phyloP scores from a whole-genome alignment of 2,888 invertebrate species.

The Agrotis segetum region DNA sequence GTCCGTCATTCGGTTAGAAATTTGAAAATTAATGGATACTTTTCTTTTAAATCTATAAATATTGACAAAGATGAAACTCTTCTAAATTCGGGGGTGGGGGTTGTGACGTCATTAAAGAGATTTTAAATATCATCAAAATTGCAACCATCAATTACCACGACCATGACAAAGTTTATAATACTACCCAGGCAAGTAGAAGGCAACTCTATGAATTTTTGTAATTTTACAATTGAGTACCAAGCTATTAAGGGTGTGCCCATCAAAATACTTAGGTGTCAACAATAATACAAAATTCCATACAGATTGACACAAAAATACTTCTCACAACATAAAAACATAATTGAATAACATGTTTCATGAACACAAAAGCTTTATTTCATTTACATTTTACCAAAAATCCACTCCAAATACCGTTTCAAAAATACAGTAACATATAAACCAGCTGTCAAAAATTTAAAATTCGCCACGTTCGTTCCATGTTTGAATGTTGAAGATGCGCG shows the following conservation, averaged over 20 bases:
- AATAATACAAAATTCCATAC: not conserved
- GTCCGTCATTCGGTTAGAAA: too few species aligned
- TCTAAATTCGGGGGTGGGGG: too few species aligned
- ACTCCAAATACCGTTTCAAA: slow-evolving; percentile 32
- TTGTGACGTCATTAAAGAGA: too few species aligned
- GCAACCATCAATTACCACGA: not conserved
- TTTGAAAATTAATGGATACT: too few species aligned
- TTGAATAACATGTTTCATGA: not conserved
- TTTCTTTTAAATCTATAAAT: too few species aligned
- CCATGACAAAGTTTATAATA: not conserved
- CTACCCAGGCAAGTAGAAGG: not conserved
- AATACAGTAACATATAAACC: slow-evolving; percentile 10
- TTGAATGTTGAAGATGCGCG: slow-evolving; percentile 53
- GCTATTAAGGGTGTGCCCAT: too few species aligned
- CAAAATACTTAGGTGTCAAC: too few species aligned
- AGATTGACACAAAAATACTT: not conserved
- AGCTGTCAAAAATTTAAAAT: slow-evolving; percentile 54
- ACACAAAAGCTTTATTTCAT: not conserved
- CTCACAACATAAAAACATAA: not conserved
- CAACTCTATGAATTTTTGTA: not conserved
- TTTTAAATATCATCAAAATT: too few species aligned
- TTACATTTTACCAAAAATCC: not conserved
- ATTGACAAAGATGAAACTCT: too few species aligned
- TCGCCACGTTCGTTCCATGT: slow-evolving; percentile 50
- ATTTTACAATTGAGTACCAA: too few species aligned